Evolutionary conservation across 2,888 invertebrate genomes (phyloP).

Genomic region (Tridacna gigas): DNA sequence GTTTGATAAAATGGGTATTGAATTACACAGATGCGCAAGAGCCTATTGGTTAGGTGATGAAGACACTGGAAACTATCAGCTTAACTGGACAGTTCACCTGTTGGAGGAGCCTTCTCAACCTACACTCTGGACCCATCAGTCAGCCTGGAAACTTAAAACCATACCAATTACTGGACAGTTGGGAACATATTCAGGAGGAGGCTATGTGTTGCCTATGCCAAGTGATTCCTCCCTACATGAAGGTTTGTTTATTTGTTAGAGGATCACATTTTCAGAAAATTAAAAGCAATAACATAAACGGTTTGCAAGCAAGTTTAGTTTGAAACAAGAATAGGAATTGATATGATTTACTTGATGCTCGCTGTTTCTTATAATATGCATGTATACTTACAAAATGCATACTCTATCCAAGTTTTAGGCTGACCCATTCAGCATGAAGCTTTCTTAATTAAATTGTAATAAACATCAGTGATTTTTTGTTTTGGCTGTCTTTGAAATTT

Average conservation of each 20-base stretch:
- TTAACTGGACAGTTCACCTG: constrained; percentile 59
- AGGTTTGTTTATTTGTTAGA: constrained; percentile 29
- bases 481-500: too few relatives aligned
- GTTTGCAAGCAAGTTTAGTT: too few relatives aligned
- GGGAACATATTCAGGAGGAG: constrained; percentile 78
- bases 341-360: too few relatives aligned
- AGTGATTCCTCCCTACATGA: constrained; percentile 29
- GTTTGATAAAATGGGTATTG: constrained; percentile 36
- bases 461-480: too few relatives aligned
- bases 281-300: too few relatives aligned
- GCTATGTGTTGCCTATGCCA: constrained; percentile 68
- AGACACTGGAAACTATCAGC: constrained; percentile 61
- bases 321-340: too few relatives aligned
- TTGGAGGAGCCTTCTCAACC: constrained; percentile 2
- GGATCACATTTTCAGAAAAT: too few relatives aligned
- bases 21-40: constrained; percentile 53
- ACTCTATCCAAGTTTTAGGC: too few relatives aligned
- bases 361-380: too few relatives aligned
- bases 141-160: constrained; percentile 66
- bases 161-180: constrained; percentile 65
- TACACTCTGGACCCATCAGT: constrained; percentile 67
- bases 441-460: too few relatives aligned
- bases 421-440: too few relatives aligned
- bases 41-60: constrained; percentile 66
- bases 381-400: too few relatives aligned